Conservation (phyloP, 2,113 vertebrate genomes). For the Alexandromys fortis region DNA sequence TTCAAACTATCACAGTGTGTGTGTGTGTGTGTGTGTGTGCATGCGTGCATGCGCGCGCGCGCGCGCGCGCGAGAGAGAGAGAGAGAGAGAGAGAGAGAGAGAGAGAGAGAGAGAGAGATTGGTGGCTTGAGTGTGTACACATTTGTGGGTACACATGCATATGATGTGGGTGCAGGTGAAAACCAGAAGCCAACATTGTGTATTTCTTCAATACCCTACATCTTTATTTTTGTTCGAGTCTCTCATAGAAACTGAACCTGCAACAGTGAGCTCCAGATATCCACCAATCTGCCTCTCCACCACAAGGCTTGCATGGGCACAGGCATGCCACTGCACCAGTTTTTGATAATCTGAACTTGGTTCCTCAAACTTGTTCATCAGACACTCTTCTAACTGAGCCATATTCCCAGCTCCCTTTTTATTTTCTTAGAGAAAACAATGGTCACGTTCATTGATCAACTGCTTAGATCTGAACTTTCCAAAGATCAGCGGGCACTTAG, state of each 20-base stretch:
- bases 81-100: too few species aligned
- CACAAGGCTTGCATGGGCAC: accelerated
- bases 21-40: neutral
- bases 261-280: neutral
- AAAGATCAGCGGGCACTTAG: neutral
- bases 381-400: neutral
- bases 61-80: too few species aligned
- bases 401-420: neutral
- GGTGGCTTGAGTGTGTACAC: neutral
- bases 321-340: neutral
- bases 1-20: neutral
- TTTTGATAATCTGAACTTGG: neutral
- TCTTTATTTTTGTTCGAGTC: neutral
- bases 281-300: neutral
- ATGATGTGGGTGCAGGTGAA: neutral
- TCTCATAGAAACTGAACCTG: neutral
- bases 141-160: neutral
- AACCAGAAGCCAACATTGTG: neutral
- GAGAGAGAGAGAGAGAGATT: neutral
- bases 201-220: neutral
- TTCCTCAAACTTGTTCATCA: neutral
- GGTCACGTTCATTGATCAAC: neutral
- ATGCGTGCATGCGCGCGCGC: too few species aligned
- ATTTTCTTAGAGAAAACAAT: neutral
- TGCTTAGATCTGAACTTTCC: neutral